These are phyloP conservation scores for Trichoplusia ni DNA, from an alignment of 1,140 invertebrate genomes.

Conservation along the genomic window DNA sequence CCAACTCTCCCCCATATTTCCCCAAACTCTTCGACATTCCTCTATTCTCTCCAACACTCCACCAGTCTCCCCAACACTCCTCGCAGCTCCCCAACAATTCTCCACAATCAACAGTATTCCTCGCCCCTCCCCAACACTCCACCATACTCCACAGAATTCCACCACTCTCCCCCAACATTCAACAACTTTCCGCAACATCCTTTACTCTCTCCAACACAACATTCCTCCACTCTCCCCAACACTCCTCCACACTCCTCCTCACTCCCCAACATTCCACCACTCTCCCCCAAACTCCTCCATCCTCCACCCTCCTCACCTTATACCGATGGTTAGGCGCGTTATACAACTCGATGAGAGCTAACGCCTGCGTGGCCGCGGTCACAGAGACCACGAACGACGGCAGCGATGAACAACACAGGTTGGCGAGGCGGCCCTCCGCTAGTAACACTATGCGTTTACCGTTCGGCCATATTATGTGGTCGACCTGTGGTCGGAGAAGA, in stretches of 20 bases:
- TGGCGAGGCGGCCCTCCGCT: constrained; percentile 97
- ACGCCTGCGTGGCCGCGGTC: constrained; percentile 95
- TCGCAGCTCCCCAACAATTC: too few species aligned
- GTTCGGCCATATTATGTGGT: constrained; percentile 98
- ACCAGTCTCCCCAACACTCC: too few species aligned
- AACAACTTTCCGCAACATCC: too few species aligned
- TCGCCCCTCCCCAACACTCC: too few species aligned
- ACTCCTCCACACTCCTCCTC: background rate
- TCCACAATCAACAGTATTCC: too few species aligned
- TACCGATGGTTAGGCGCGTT: constrained; percentile 97
- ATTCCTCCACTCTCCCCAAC: too few species aligned
- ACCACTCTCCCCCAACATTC: too few species aligned
- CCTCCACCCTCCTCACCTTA: constrained; percentile 81
- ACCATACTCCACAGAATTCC: too few species aligned
- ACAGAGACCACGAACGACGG: constrained; percentile 99
- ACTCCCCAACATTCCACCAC: background rate
- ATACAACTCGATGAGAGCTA: constrained; percentile 97
- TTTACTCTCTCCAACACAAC: too few species aligned
- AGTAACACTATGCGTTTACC: constrained; percentile 95
- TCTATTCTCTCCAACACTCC: too few species aligned
- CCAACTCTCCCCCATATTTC: too few species aligned
- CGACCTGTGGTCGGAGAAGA: constrained; percentile 83
- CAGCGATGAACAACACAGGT: constrained; percentile 97
- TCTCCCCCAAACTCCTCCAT: background rate
- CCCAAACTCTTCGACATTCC: too few species aligned